phyloP scores from a whole-genome alignment of 1,140 invertebrate species.

The Scaptomyza hsui region DNA sequence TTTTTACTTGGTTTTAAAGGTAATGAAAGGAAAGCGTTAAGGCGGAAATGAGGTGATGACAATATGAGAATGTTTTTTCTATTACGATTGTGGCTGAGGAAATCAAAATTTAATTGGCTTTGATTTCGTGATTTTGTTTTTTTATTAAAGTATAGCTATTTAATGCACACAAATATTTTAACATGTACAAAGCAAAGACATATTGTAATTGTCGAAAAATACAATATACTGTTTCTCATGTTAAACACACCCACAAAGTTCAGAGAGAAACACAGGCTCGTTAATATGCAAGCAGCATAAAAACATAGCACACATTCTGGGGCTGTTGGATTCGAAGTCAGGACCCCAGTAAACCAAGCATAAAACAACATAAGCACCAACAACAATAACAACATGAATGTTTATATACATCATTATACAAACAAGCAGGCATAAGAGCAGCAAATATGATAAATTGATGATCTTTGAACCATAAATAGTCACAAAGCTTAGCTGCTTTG shows the following conservation, averaged over 20 bases:
- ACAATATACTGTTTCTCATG: constrained; percentile 10
- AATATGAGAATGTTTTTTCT: no score
- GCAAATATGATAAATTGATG: constrained; percentile 66
- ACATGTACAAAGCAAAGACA: not conserved
- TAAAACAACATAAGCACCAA: not conserved
- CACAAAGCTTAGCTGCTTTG: not conserved
- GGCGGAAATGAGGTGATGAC: no score
- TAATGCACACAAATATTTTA: not conserved
- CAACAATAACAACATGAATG: constrained; percentile 36
- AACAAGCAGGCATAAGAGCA: constrained; percentile 29
- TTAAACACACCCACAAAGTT: not conserved
- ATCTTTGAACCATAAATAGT: constrained; percentile 60
- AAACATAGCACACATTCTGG: constrained; percentile 30
- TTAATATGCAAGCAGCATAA: constrained; percentile 60
- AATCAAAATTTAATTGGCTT: no score
- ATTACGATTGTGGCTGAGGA: no score
- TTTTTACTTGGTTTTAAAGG: not conserved
- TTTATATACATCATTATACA: constrained; percentile 68
- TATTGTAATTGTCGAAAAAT: constrained; percentile 2
- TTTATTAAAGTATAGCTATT: not conserved
- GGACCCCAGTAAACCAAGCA: constrained; percentile 9
- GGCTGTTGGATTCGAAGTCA: not conserved
- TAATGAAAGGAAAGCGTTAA: not conserved
- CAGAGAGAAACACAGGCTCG: constrained; percentile 24
- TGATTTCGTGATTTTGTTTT: not conserved